Conservation (phyloP, 2,113 vertebrate genomes). For the Coreoperca whiteheadi region DNA sequence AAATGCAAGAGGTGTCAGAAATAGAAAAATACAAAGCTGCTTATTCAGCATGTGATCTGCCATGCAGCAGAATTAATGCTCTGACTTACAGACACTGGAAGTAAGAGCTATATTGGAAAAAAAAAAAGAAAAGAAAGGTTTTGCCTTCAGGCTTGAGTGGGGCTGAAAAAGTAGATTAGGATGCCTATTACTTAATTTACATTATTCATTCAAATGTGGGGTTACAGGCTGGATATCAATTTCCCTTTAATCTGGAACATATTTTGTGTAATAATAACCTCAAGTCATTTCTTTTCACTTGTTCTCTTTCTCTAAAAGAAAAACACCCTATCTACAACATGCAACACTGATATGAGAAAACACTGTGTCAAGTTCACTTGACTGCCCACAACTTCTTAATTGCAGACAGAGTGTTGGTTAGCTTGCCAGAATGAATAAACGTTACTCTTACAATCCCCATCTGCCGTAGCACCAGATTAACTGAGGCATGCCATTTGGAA, state of each 20-base stretch:
- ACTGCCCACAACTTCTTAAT: conserved; percentile 61
- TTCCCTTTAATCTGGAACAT: conserved; percentile 47
- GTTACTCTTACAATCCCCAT: conserved; percentile 52
- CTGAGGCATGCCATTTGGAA: conserved; percentile 61
- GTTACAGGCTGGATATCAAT: conserved; percentile 60
- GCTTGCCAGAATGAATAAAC: conserved; percentile 55
- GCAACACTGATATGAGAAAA: conserved; percentile 47
- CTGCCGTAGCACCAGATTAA: conserved; percentile 52
- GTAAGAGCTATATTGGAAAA: conserved; percentile 44
- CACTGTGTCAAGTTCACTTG: conserved; percentile 52
- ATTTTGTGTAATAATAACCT: conserved; percentile 55
- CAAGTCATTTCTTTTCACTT: conserved; percentile 22
- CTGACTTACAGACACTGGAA: conserved; percentile 41
- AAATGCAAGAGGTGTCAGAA: conserved; percentile 55
- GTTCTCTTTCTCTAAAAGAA: conserved; percentile 1
- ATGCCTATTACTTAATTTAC: conserved; percentile 67
- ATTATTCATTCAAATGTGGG: conserved; percentile 57
- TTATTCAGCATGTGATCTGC: conserved; percentile 45
- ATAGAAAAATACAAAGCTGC: conserved; percentile 37
- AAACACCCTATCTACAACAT: conserved; percentile 14
- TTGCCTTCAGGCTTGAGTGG: conserved; percentile 63
- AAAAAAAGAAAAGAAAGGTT: conserved; percentile 26
- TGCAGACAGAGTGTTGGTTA: conserved; percentile 44
- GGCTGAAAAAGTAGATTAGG: conserved; percentile 64
- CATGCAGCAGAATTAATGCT: conserved; percentile 49